Evolutionary conservation across 2,888 invertebrate genomes (phyloP), one percentile per base, ranked within the genome.

Genomic region (Melanophora roralis): DNA sequence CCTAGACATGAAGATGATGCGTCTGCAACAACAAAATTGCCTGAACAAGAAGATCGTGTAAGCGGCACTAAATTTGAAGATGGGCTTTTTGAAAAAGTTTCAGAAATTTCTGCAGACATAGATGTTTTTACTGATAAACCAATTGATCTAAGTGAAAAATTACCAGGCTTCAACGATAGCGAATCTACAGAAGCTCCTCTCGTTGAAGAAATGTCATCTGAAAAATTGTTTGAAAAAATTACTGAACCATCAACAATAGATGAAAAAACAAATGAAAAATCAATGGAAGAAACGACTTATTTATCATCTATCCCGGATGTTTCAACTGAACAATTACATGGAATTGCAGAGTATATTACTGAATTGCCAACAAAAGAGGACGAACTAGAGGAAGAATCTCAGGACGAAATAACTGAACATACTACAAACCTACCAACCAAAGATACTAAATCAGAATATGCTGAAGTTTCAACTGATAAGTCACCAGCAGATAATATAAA

Each of bases 401-500:
- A 57, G 0, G 67, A 68, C 21, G 68, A 57, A 57, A 27, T 47
- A 55, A 19, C 55, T 12, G 68, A 57, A 57, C 21, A 16, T 21
- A 43, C 32, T 34, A 68, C 68, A 9, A n/a, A 57, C 36, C 34
- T 23, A 5, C 23, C 67, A 14, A 38, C 65, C n/a, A 65, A 49
- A 23, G 27, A 43, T 8, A n/a, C n/a, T 64, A 27, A 45, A 55
- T 45, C 72, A 2, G 40, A 49, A 14, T 23, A 69, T 4, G 0
- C 8, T 49, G 59, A 71, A 55, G 34, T 45, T 12, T 51, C 69
- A 9, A 59, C 59, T 38, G 34, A 40, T 11, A 74, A 49, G 45
- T 45, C 79, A 12, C 71, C 72, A 4, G 80, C 43, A 75, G 21
- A 60, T 16, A 59, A 19, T 57, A 8, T 14, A 6, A 7, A 47